A percentile compares a stretch with the other conserved stretches of the same genome.
Conservation (phyloP, 1,140 invertebrate genomes). For the Adelges cooleyi region DNA sequence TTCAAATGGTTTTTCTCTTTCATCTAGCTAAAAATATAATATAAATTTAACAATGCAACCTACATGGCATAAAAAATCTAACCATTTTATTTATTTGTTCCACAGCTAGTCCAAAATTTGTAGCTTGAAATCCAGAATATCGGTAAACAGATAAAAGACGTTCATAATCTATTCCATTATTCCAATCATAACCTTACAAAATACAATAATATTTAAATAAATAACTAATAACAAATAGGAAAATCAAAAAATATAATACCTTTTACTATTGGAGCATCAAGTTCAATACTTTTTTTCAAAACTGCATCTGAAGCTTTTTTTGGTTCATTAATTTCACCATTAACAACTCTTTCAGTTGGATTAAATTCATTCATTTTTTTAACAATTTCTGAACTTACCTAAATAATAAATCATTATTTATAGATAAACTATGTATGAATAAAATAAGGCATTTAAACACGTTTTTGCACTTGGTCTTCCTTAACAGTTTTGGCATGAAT, state of each 20-base stretch:
- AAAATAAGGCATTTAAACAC: no score
- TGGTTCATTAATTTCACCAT: background rate
- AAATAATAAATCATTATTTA: no score
- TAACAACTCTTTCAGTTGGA: no score
- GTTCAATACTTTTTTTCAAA: slow-evolving; percentile 17
- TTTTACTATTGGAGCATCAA: background rate
- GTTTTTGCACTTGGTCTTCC: no score
- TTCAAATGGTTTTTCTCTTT: slow-evolving; percentile 53
- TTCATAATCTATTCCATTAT: slow-evolving; percentile 78
- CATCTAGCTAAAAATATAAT: slow-evolving; percentile 41
- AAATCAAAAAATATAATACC: background rate
- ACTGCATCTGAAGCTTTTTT: slow-evolving; percentile 15
- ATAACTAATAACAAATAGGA: background rate
- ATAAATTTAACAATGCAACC: background rate
- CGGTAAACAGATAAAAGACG: slow-evolving; percentile 68
- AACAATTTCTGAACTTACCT: no score
- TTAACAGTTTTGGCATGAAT: no score
- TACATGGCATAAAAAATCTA: slow-evolving; percentile 21
- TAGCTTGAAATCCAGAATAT: slow-evolving; percentile 89
- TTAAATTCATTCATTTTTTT: no score
- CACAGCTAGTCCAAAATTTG: slow-evolving; percentile 82
- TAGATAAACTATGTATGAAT: no score
- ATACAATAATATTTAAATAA: background rate
- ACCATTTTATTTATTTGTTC: slow-evolving; percentile 91
- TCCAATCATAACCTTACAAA: slow-evolving; percentile 75